Base-by-base conservation (phyloP, 2,888 invertebrate genomes). In the Bellardia pandia region DNA sequence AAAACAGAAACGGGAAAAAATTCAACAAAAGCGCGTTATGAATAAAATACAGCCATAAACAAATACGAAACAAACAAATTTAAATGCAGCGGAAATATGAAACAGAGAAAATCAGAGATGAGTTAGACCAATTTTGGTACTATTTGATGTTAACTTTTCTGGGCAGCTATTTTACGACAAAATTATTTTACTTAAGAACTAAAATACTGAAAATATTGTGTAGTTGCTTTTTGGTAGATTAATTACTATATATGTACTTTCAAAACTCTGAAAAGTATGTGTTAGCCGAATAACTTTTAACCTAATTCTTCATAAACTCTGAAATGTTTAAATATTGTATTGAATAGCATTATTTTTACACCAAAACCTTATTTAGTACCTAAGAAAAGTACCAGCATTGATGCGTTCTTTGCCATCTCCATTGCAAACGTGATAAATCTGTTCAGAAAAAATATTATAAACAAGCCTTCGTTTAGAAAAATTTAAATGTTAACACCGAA, bases 401-500 rank as follows among this genome's bases (percentile, higher is more conserved):
- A 62, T 5, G 3, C 58, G 45, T 37, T 68, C n/a, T 30, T 48
- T 42, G 1, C 40, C 11, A 13, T 3, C 30, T 3, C 30, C 3
- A 9, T 9, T 85, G 23, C 6, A 45, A 71, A 60, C 76, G 33
- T 51, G 53, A 80, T 71, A 77, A 81, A 77, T 79, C 40, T 62
- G 53, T 37, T 56, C 66, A 64, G 64, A 69, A 78, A 77, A 58
- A 62, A 51, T 23, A 30, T 45, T 11, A 71, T 69, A 53, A 58
- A 66, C 16, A 77, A 75, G 33, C 7, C 69, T 48, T 68, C 58
- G 74, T 74, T 69, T 33, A 72, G 42, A 81, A 81, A 75, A 81
- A 86, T 81, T 77, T 53, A 60, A 86, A 72, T 86, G 72, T 81
- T 86, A 81, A 86, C 76, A 74, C 40, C 72, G 53, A 77, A 33